These are phyloP conservation scores for Agrotis ipsilon DNA, from an alignment of 2,888 invertebrate genomes.

Conservation along the genomic window DNA sequence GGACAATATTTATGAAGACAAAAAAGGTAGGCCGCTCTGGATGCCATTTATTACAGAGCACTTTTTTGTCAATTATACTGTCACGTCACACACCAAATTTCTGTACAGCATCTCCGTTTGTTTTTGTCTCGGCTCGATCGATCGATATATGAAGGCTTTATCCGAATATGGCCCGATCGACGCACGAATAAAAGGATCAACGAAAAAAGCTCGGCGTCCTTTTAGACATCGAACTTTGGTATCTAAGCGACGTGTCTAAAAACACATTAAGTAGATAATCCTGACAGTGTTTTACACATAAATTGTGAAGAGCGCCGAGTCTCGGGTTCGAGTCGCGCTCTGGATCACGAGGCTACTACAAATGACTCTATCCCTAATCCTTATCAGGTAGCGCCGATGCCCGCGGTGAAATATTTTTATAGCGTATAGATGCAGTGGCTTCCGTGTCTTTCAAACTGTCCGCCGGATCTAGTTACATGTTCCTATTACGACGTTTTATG, in stretches of 20 bases:
- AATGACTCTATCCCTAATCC: slow-evolving; percentile 88
- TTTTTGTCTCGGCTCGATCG: slow-evolving; percentile 70
- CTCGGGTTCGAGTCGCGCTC: slow-evolving; percentile 63
- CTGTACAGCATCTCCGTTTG: slow-evolving; percentile 70
- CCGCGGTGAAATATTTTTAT: slow-evolving; percentile 88
- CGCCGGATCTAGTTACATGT: slow-evolving; percentile 83
- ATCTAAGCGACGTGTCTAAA: slow-evolving; percentile 81
- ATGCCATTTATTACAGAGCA: slow-evolving; percentile 77
- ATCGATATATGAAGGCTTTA: slow-evolving; percentile 68
- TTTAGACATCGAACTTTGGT: slow-evolving; percentile 68
- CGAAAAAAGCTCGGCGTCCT: slow-evolving; percentile 69
- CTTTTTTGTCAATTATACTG: slow-evolving; percentile 80
- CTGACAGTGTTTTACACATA: slow-evolving; percentile 80
- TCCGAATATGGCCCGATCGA: slow-evolving; percentile 68
- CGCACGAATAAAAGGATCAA: slow-evolving; percentile 67
- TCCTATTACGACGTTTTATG: slow-evolving; percentile 78
- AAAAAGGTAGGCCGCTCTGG: slow-evolving; percentile 77
- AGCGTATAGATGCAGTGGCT: slow-evolving; percentile 83
- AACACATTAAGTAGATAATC: slow-evolving; percentile 78
- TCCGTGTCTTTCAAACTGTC: slow-evolving; percentile 78
- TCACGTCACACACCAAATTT: slow-evolving; percentile 75
- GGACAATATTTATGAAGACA: slow-evolving; percentile 83
- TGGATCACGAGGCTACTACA: slow-evolving; percentile 83
- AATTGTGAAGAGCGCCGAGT: slow-evolving; percentile 76
- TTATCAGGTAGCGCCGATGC: slow-evolving; percentile 88